phyloP scores from a whole-genome alignment of 2,888 invertebrate genomes.

The Drosophila neonasuta region DNA sequence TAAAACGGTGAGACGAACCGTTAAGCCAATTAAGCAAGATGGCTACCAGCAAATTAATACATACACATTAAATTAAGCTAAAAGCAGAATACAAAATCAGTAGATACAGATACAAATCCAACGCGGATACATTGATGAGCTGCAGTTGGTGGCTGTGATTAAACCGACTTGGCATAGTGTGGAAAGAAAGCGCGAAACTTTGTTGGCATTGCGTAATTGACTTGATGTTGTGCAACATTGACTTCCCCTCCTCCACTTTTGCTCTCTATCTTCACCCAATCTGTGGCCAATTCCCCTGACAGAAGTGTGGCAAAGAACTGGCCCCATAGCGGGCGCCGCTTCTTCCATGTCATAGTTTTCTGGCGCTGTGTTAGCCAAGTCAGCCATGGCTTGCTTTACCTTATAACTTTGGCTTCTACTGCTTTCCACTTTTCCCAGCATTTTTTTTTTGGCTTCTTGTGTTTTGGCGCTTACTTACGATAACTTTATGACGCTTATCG shows the following conservation, averaged over 20 bases:
- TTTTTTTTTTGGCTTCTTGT: conserved; percentile 50
- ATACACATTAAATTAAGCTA: conserved; percentile 31
- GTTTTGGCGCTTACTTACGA: conserved; percentile 76
- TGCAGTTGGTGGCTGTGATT: conserved; percentile 51
- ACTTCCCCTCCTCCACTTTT: not conserved
- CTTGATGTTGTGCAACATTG: conserved; percentile 60
- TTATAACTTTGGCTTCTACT: conserved; percentile 53
- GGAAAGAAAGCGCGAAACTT: conserved; percentile 51
- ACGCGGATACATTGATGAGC: conserved; percentile 35
- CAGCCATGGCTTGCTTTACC: conserved; percentile 44
- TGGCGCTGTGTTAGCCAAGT: conserved; percentile 32
- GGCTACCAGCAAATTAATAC: conserved; percentile 2
- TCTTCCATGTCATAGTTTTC: conserved; percentile 59
- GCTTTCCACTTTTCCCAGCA: not conserved
- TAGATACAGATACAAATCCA: not conserved
- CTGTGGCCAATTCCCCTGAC: conserved; percentile 19
- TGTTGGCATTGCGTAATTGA: conserved; percentile 68
- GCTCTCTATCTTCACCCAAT: not conserved
- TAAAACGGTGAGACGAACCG: conserved; percentile 12
- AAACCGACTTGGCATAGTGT: conserved; percentile 47
- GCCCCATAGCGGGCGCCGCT: conserved; percentile 8
- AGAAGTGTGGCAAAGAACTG: conserved; percentile 33
- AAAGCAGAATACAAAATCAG: conserved; percentile 16
- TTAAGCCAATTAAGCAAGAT: conserved; percentile 5
- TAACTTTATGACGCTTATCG: conserved; percentile 78